Evolutionary conservation across 2,888 invertebrate species (phyloP), one percentile per base, ranked within the genome.

Genomic region (Acronicta leporina): DNA sequence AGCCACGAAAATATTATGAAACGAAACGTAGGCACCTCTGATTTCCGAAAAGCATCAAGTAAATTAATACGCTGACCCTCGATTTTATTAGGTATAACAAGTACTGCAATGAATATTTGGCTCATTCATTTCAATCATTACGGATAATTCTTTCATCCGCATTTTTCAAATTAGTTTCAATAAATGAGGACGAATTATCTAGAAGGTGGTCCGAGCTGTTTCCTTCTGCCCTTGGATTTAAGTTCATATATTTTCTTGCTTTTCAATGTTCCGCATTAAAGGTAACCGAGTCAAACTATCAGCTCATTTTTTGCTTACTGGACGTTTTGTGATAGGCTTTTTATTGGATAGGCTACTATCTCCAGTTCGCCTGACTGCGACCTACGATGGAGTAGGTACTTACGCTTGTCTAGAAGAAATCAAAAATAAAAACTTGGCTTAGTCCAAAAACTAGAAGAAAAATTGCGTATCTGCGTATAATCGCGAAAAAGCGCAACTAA

Each of bases 31-130:
- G 20, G 20, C 4, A 61, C 53, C 45, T 73, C 52, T 74, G 57
- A 61, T 66, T 77, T 71, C 74, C 73, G 61, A 72, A 72, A 63
- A 63, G 43, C 49, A 66, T 68, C 43, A 63, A 61, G 49, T 47
- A 63, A 64, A 68, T 74, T 75, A 69, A 38, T 38, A 1, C 43
- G n/a, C 14, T 69, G 59, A 69, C 76, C 76, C 51, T 72, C 62
- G 57, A 56, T 49, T 48, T 75, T 59, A 63, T 73, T 56, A n/a
- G n/a, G n/a, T n/a, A 61, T 49, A 50, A 20, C 8, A 15, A 52
- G 59, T 71, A 55, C 67, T 38, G 20, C 38, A 70, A 33, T 38
- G 13, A 63, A 57, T 42, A 30, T 44, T 11, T 15, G 42, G n/a
- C 38, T 13, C 5, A n/a, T 1, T 8, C n/a, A 49, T 55, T 30